Evolutionary conservation across 2,113 vertebrate species (phyloP), one percentile per base, ranked within the genome.

Genomic region (Ariopsis seemanni): DNA sequence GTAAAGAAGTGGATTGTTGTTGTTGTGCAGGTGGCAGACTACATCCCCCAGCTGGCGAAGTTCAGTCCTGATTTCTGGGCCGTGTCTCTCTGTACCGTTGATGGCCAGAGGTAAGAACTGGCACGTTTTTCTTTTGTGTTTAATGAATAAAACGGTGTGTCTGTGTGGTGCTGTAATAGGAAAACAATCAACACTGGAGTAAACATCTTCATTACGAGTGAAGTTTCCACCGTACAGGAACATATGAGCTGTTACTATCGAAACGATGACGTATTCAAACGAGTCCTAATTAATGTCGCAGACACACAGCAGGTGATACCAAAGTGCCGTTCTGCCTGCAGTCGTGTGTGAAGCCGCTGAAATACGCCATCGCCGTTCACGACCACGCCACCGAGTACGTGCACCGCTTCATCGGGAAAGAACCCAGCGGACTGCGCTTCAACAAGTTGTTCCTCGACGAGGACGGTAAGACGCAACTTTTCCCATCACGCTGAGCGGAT

Each of bases 291-390:
- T 42, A 42, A 42, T 42, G 42, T 42, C 42, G 42, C 42, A 99
- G 98, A 93, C 97, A 99, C 95, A 98, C 98, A 1, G 95, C 96
- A 69, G 98, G 98, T 0, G 98, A 99, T 94, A 98, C 98, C 90
- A 99, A 99, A 96, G 96, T 99, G 86, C 98, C 98, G 0, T 99
- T 99, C 94, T 99, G 98, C 91, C 96, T 99, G 83, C 98, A 99
- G 94, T 99, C 98, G 65, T 99, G 98, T 78, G 97, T 99, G 30
- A 99, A 99, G 91, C 98, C 98, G 69, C 95, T 99, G 92, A 99
- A 99, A 92, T 99, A 99, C 0, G 98, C 98, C 1, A 96, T 99
- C 42, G 96, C 98, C 5, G 97, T 99, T 30, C 96, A 99, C 60
- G 97, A 99, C 72, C 96, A 99, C 82, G 93, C 98, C 94, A 99